Evolutionary conservation across 1,140 invertebrate species (phyloP).

Genomic region (Scaptomyza montana): DNA sequence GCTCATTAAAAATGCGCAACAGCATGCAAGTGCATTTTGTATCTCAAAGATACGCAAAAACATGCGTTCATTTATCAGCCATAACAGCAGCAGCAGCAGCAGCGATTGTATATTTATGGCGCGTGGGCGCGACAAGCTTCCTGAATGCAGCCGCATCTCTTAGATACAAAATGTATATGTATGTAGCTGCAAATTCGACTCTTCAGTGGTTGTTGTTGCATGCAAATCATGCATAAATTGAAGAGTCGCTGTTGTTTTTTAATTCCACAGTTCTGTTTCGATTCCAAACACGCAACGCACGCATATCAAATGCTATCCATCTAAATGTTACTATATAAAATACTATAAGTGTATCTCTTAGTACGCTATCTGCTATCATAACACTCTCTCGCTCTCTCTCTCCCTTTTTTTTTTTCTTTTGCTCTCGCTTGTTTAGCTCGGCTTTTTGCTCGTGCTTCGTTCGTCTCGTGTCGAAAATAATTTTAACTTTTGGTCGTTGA

Average conservation of each 20-base stretch:
- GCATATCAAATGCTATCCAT: slow-evolving; percentile 49
- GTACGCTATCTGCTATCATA: slow-evolving; percentile 42
- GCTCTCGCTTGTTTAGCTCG: slow-evolving; percentile 1
- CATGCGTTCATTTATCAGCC: slow-evolving; percentile 76
- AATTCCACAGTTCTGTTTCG: slow-evolving; percentile 1
- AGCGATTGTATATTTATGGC: slow-evolving; percentile 65
- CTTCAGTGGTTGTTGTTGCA: slow-evolving; percentile 63
- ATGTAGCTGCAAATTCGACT: no score
- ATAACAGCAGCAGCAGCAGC: slow-evolving; percentile 33
- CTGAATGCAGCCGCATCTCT: slow-evolving; percentile 30
- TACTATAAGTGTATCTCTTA: slow-evolving; percentile 63
- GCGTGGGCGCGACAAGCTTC: slow-evolving; percentile 58
- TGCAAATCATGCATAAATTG: slow-evolving; percentile 72
- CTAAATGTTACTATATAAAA: slow-evolving; percentile 40
- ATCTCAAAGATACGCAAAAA: slow-evolving; percentile 72
- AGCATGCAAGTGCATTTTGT: slow-evolving; percentile 56
- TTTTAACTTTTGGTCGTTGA: slow-evolving; percentile 79
- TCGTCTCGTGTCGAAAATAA: slow-evolving; percentile 61
- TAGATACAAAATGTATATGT: slow-evolving; percentile 33
- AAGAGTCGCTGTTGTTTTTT: slow-evolving; percentile 23
- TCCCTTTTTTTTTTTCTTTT: slow-evolving; percentile 1
- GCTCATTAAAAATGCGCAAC: slow-evolving; percentile 76
- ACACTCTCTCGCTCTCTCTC: neutral
- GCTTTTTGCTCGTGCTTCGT: slow-evolving; percentile 18
- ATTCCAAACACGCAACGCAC: slow-evolving; percentile 32